phyloP scores from a whole-genome alignment of 2,797 vertebrate species.

The Tenualosa thibaudeaui region DNA sequence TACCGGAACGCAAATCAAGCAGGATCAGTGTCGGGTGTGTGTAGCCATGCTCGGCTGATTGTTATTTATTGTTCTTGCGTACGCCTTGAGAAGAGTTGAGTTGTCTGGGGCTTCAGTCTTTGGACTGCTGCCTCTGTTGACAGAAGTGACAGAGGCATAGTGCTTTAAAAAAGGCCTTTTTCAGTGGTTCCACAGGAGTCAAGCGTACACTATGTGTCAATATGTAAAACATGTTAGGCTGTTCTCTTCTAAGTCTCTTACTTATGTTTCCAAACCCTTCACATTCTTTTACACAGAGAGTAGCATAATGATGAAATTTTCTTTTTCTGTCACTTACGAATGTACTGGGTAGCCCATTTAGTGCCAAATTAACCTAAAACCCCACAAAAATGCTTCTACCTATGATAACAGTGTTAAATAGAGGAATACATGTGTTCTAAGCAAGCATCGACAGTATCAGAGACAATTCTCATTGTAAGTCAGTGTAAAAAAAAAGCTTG shows the following conservation, averaged over 20 bases:
- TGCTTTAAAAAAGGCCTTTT: neutral
- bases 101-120: neutral
- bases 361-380: no score
- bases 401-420: no score
- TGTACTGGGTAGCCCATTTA: no score
- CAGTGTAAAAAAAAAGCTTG: no score
- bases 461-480: no score
- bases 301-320: no score
- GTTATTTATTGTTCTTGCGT: constrained; percentile 31
- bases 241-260: neutral
- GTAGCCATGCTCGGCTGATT: constrained; percentile 21
- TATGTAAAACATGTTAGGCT: neutral
- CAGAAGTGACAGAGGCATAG: neutral
- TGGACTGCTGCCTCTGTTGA: neutral
- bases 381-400: no score
- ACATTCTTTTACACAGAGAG: neutral
- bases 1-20: constrained; percentile 9
- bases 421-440: no score
- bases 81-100: neutral
- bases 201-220: neutral
- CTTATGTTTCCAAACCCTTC: neutral
- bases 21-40: neutral
- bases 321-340: no score
- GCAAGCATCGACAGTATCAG: no score
- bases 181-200: neutral